These are phyloP conservation scores for Ligdia adustata DNA, from an alignment of 2,888 invertebrate genomes.

Conservation along the genomic window DNA sequence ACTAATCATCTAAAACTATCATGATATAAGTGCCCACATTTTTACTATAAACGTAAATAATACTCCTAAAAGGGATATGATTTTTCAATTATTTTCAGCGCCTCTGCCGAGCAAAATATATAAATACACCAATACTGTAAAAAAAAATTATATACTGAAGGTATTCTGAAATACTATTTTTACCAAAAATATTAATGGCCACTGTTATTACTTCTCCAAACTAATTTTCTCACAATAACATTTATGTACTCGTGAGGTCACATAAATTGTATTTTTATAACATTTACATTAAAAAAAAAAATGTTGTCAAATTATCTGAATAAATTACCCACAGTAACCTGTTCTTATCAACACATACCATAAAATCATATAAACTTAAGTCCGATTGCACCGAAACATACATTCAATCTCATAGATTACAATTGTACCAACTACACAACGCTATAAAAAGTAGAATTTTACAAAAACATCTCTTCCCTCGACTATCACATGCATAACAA, in stretches of 20 bases:
- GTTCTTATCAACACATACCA: slow-evolving; percentile 28
- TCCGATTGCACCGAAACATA: slow-evolving; percentile 48
- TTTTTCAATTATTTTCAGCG: slow-evolving; percentile 40
- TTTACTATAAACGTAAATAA: slow-evolving; percentile 23
- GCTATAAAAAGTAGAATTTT: slow-evolving; percentile 35
- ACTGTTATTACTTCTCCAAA: slow-evolving; percentile 47
- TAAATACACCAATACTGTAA: slow-evolving; percentile 40
- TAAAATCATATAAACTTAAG: slow-evolving; percentile 28
- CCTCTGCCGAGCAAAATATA: slow-evolving; percentile 53
- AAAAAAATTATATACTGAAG: slow-evolving; percentile 35
- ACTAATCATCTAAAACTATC: slow-evolving; percentile 51
- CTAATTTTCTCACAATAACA: slow-evolving; percentile 15
- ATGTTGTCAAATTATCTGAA: slow-evolving; percentile 32
- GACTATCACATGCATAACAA: neutral
- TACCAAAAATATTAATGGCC: slow-evolving; percentile 64
- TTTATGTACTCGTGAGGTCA: slow-evolving; percentile 13
- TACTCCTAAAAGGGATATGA: slow-evolving; percentile 12
- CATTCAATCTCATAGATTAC: slow-evolving; percentile 56
- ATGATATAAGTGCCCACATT: slow-evolving; percentile 33
- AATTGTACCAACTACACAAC: slow-evolving; percentile 39
- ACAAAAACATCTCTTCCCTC: slow-evolving; percentile 29
- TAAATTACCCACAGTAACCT: slow-evolving; percentile 32
- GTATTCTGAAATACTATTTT: slow-evolving; percentile 43
- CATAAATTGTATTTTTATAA: too few species aligned
- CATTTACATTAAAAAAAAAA: too few species aligned